Evolutionary conservation across 2,888 invertebrate genomes (phyloP), one percentile per base, ranked within the genome.

Genomic region (Nematopogon swammerdamellus): DNA sequence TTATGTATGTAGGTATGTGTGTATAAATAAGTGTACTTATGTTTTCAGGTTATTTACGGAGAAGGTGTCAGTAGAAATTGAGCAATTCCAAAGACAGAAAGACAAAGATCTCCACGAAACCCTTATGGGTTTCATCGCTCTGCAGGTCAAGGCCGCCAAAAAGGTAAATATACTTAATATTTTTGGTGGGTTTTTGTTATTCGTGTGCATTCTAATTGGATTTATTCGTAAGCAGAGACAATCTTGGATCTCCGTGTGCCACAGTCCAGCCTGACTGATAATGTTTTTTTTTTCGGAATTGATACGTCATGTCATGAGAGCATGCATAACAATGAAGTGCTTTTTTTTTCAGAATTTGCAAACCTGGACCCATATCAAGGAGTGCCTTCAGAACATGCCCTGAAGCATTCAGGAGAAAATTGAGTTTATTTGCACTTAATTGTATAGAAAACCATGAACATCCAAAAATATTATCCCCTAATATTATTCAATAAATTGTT

Each of bases 301-400:
- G n/a, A n/a, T n/a, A n/a, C n/a, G n/a, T n/a, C n/a, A n/a, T n/a
- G n/a, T n/a, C n/a, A n/a, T n/a, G n/a, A n/a, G n/a, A n/a, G n/a
- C n/a, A n/a, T n/a, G n/a, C n/a, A n/a, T n/a, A n/a, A n/a, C n/a
- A n/a, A n/a, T n/a, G n/a, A n/a, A n/a, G n/a, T n/a, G n/a, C 19
- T 45, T 52, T 51, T 47, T 49, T 55, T 63, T 61, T 19, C 73
- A 89, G 89, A 88, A 88, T 55, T 70, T 89, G 45, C 88, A 88
- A 74, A 85, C 88, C 46, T 90, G 89, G 89, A 84, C 83, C 50
- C 87, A 89, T 72, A 87, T 89, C 58, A 83, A 85, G 59, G 85
- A 88, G 63, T 89, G 89, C 64, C 73, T 89, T 56, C 86, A 88
- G 65, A 85, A 84, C 64, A 87, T 88, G 81, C 86, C 86, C 58